Conservation (phyloP, 1,140 invertebrate species). For the Sinella curviseta region DNA sequence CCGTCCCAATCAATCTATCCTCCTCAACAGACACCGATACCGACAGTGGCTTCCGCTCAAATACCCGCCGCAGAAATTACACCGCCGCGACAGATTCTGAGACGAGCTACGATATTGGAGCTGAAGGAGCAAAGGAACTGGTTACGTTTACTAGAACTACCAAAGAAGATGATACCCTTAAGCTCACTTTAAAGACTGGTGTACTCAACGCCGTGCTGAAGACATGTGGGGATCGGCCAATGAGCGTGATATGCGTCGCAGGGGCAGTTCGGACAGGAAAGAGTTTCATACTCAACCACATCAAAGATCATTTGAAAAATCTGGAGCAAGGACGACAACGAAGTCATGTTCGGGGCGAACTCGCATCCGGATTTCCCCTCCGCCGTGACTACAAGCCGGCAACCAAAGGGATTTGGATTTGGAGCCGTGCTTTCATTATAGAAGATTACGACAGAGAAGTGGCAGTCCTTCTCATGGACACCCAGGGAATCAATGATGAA, state of each 20-base stretch:
- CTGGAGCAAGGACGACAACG: neutral
- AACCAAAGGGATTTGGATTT: slow-evolving; percentile 51
- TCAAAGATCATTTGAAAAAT: neutral
- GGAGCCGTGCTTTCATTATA: slow-evolving; percentile 62
- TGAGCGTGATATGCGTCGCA: neutral
- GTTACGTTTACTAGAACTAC: too few species aligned
- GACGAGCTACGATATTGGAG: too few species aligned
- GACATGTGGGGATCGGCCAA: neutral
- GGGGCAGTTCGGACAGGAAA: neutral
- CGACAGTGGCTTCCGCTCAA: too few species aligned
- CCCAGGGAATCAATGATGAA: slow-evolving; percentile 70
- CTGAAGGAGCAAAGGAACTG: too few species aligned
- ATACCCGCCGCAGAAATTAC: too few species aligned
- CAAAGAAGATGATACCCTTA: too few species aligned
- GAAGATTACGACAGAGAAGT: slow-evolving; percentile 57
- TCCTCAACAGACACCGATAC: too few species aligned
- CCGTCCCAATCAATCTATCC: too few species aligned
- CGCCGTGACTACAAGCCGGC: slow-evolving; percentile 60
- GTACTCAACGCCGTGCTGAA: too few species aligned
- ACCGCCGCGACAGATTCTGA: too few species aligned
- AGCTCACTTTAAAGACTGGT: too few species aligned
- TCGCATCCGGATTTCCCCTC: slow-evolving; percentile 63
- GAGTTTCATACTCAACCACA: neutral
- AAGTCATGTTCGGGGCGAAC: slow-evolving; percentile 47
- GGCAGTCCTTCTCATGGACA: slow-evolving; percentile 67